Evolutionary conservation across 92 coral and sea anemone genomes (phyloP), one percentile per base, ranked within the genome.

Genomic region (Bergia sp.): DNA sequence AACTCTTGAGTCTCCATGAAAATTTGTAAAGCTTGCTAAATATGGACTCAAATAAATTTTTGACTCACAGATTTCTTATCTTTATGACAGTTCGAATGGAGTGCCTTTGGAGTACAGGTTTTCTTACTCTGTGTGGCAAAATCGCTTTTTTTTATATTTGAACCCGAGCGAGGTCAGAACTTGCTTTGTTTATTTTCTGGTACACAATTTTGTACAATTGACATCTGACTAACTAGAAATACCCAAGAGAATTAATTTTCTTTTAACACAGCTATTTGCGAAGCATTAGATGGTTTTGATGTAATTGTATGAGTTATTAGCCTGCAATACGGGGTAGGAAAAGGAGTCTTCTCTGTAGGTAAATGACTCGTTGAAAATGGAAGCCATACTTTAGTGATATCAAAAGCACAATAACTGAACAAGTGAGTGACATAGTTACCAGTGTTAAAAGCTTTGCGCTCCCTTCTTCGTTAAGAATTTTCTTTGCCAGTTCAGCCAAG

Each of bases 401-500:
- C 21, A 44, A 36, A 47, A 71, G 41, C 42, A 47, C 55, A 64
- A 10, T 2, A 16, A 65, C 13, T 40, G 1, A 67, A 16, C 42
- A 36, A 66, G 39, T 4, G 16, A 37, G 6, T 12, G 41, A 45
- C 1, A 44, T 42, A 65, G n/a, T 84, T 84, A 84, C 87, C 87
- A 2, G 21, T 39, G 43, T 23, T 15, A 7, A 47, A 36, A 45
- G 21, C 10, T 72, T 42, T 37, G 42, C 77, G 42, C 49, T 74
- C 23, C 39, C 42, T 3, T 72, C 78, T 11, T 84, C 79, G 65
- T 79, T 44, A 1, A 44, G 49, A 72, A 71, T 71, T 73, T 38
- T 71, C 44, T 37, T 84, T 16, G 87, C 79, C 65, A 84, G 77
- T 3, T 72, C 79, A 21, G 43, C 36, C 42, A 84, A 84, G 79